Conservation (phyloP, 1,140 invertebrate genomes). For the Drosophila nikananu region DNA sequence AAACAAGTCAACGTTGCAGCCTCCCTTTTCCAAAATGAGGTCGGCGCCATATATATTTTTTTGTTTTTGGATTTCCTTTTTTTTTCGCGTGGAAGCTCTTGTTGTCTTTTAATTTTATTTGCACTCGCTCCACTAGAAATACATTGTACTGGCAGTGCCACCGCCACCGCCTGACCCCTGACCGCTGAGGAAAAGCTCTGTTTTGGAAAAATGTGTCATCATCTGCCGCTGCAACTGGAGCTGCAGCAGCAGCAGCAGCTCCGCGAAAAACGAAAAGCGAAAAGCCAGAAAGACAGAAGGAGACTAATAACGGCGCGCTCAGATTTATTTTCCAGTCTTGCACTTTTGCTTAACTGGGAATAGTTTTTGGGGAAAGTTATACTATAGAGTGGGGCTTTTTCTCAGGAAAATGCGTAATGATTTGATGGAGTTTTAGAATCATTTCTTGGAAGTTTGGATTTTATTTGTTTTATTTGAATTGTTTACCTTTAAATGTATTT, state of each 20-base stretch:
- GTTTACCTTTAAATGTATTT: no score
- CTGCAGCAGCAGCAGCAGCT: conserved; percentile 15
- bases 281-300: conserved; percentile 47
- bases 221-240: conserved; percentile 6
- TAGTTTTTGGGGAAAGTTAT: neutral
- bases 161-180: conserved; percentile 43
- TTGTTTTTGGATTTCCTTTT: conserved; percentile 15
- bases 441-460: no score
- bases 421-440: no score
- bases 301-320: conserved; percentile 64
- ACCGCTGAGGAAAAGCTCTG: conserved; percentile 31
- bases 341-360: neutral
- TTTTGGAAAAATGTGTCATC: conserved; percentile 51
- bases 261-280: conserved; percentile 5
- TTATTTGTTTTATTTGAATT: no score
- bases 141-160: conserved; percentile 62
- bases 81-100: conserved; percentile 46
- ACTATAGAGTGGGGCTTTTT: no score
- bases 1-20: conserved; percentile 60
- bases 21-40: conserved; percentile 57
- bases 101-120: conserved; percentile 75
- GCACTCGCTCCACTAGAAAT: conserved; percentile 79
- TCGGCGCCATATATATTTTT: conserved; percentile 78
- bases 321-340: conserved; percentile 57
- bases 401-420: no score